Evolutionary conservation across 2,888 invertebrate species (phyloP).

Genomic region (Sesia apiformis): DNA sequence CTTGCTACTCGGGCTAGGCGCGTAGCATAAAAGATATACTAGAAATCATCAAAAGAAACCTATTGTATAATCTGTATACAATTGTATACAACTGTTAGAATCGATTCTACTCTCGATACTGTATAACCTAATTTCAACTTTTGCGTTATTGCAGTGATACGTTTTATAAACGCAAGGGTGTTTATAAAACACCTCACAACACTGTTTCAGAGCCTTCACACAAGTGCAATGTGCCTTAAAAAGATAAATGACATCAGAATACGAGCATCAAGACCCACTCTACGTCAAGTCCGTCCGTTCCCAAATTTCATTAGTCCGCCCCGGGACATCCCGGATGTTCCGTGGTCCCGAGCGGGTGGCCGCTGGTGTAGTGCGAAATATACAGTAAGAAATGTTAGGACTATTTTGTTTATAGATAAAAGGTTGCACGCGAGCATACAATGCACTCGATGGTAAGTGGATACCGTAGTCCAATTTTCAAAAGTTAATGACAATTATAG

Average conservation of each 20-base stretch:
- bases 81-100: too few species aligned
- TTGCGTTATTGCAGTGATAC: too few species aligned
- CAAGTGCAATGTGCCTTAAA: background rate
- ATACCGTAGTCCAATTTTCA: background rate
- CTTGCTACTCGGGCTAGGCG: too few species aligned
- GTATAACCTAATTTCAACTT: too few species aligned
- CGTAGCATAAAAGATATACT: too few species aligned
- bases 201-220: too few species aligned
- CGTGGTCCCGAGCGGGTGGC: background rate
- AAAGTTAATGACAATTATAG: too few species aligned
- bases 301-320: slow-evolving; percentile 21
- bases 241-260: background rate
- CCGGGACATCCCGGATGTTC: slow-evolving; percentile 10
- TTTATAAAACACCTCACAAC: too few species aligned
- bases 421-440: background rate
- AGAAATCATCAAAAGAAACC: too few species aligned
- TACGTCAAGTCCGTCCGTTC: slow-evolving; percentile 6
- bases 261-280: background rate
- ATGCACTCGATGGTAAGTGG: background rate
- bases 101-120: too few species aligned
- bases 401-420: background rate
- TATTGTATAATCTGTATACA: too few species aligned
- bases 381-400: background rate
- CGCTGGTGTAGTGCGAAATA: background rate
- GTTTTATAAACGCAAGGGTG: too few species aligned